phyloP scores from a whole-genome alignment of 2,888 invertebrate genomes.

The Ceratothoa steindachneri region DNA sequence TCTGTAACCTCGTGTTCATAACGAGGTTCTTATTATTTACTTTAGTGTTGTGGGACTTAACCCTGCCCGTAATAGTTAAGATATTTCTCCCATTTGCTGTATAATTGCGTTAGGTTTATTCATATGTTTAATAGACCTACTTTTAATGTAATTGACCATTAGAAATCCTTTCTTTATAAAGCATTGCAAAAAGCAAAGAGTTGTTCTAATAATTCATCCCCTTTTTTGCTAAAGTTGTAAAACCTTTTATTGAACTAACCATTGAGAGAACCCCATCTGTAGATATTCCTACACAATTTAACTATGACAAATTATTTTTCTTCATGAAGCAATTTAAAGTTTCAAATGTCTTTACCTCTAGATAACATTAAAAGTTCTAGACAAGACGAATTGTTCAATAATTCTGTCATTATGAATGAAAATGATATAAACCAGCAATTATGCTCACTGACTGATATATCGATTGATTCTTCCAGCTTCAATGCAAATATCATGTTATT shows the following conservation, averaged over 20 bases:
- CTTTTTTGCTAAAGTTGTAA: not conserved
- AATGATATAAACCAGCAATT: not conserved
- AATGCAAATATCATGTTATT: not conserved
- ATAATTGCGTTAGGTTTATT: not conserved
- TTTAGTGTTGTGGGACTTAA: not conserved
- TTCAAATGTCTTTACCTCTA: constrained; percentile 11
- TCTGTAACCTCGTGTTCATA: no score
- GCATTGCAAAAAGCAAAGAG: not conserved
- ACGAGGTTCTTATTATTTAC: not conserved
- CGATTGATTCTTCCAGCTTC: not conserved
- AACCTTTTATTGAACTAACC: not conserved
- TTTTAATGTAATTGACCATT: constrained; percentile 9
- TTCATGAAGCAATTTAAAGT: no score
- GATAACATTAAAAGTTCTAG: not conserved
- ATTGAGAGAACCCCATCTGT: not conserved
- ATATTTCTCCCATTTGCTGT: not conserved
- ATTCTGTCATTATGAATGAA: not conserved
- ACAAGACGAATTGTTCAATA: not conserved
- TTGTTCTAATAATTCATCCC: not conserved
- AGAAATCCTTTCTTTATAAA: not conserved
- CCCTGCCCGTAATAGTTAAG: not conserved
- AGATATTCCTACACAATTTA: not conserved
- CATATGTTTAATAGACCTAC: not conserved
- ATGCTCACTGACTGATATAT: not conserved
- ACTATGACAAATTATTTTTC: no score